Evolutionary conservation across 2,113 vertebrate genomes (phyloP).

Genomic region (Etia nguti): DNA sequence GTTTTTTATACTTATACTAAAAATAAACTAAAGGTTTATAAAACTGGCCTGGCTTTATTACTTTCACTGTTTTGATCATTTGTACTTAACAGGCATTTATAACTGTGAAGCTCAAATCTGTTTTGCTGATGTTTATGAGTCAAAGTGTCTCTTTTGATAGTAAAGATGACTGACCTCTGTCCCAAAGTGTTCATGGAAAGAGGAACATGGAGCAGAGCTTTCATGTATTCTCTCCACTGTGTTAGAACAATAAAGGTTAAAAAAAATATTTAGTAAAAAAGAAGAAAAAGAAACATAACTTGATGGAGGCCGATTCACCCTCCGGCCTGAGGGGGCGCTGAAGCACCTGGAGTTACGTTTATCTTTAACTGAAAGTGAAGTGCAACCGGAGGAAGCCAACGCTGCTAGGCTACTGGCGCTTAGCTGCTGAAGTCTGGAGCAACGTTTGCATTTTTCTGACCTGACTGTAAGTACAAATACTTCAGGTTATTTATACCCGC

Average conservation of each 20-base stretch:
- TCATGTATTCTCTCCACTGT: background rate
- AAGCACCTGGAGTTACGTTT: background rate
- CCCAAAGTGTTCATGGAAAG: background rate
- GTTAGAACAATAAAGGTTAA: background rate
- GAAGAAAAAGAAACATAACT: background rate
- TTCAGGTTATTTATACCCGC: rapidly evolving
- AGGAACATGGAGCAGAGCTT: background rate
- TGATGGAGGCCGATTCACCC: background rate
- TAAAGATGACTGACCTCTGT: background rate
- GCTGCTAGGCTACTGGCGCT: background rate
- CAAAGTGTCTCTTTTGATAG: too few relatives aligned
- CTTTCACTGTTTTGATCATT: background rate
- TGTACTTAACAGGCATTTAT: background rate
- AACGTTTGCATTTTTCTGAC: background rate
- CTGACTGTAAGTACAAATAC: background rate
- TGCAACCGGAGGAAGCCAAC: background rate
- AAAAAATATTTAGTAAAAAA: background rate
- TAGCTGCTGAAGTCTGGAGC: background rate
- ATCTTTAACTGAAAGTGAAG: background rate
- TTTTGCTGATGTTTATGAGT: background rate
- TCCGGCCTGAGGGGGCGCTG: background rate
- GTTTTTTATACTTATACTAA: background rate
- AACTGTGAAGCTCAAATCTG: background rate
- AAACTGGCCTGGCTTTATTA: rapidly evolving
- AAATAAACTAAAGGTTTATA: background rate